Base-by-base conservation (phyloP, 2,888 invertebrate species). In the Patella pellucida region DNA sequence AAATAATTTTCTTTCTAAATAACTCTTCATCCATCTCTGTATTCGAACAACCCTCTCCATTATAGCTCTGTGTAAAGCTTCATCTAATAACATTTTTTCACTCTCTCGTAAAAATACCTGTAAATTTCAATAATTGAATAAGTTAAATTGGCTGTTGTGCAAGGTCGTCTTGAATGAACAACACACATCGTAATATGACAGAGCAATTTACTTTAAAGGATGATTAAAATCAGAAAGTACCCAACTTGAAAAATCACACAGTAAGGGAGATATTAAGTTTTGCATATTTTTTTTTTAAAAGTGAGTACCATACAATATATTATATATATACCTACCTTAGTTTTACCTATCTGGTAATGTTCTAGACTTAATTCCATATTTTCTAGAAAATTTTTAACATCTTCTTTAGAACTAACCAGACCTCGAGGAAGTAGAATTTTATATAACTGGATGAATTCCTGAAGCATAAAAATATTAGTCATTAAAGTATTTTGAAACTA, bases 41-140 rank as follows among this genome's bases (percentile, higher is more conserved):
- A 98, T 95, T 19, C 95, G 94, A 81, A 96, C 95, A 87, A 98
- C 97, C 85, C 96, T 95, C 74, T 95, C 95, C 94, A 98, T 96
- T 83, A 98, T 97, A 90, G 96, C 96, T 89, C 96, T 95, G 91
- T 98, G 98, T 74, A 98, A 93, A 84, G 95, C 94, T 88, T 96
- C 96, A 90, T 98, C 98, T 81, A 98, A 92, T 89, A 96, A 95
- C 85, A 96, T 94, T 91, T 98, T 97, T 91, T 98, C 97, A 51
- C 96, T 95, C 90, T 98, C 98, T 67, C 98, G 93, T 92, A 98
- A 94, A 90, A 97, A 98, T 80, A 98, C 90, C 92, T 92, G 81
- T 9, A 41, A 41, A 41, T 41, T 41, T 41, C 41, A 41, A 41
- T 41, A 41, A 41, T 7, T 41, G 41, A 41, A 41, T 41, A 41